Evolutionary conservation across 23 tunicate species (phyloP).

Genomic region (Clavelina lepadiformis): DNA sequence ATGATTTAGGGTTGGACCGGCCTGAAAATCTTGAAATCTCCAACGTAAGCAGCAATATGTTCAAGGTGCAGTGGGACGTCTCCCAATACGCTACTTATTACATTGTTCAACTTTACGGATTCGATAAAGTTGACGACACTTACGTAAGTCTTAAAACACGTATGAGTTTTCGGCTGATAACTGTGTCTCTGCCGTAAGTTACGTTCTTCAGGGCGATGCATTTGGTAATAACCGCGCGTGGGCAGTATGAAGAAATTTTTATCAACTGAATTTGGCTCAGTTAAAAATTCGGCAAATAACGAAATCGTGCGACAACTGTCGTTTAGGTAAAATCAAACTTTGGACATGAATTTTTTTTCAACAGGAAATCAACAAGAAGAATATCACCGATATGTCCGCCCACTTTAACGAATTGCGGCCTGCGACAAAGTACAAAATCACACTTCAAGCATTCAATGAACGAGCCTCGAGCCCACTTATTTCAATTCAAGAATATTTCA

Average conservation of each 20-base stretch:
- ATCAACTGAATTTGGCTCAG: too few species aligned
- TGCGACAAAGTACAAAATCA: constrained; percentile 46
- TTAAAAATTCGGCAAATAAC: too few species aligned
- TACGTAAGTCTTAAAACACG: constrained; percentile 51
- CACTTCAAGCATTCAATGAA: constrained; percentile 35
- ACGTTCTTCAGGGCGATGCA: too few species aligned
- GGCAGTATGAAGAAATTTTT: too few species aligned
- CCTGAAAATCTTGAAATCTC: constrained; percentile 28
- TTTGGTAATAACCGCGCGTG: too few species aligned
- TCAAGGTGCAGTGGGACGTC: constrained; percentile 29
- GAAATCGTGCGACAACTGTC: too few species aligned
- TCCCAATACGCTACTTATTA: constrained; percentile 7
- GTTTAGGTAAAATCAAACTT: too few species aligned
- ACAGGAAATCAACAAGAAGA: constrained; percentile 1
- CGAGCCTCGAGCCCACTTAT: constrained; percentile 7
- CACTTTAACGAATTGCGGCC: constrained; percentile 37
- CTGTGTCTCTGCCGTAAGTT: too few species aligned
- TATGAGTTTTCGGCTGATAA: too few species aligned
- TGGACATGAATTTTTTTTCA: background rate
- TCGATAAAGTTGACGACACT: constrained; percentile 15
- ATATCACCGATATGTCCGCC: constrained; percentile 9
- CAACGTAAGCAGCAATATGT: constrained; percentile 29
- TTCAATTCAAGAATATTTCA: background rate
- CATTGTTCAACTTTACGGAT: constrained; percentile 11
- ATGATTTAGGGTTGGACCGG: constrained; percentile 13